Conservation (phyloP, 2,888 invertebrate genomes). For the Drosophila gaucha region DNA sequence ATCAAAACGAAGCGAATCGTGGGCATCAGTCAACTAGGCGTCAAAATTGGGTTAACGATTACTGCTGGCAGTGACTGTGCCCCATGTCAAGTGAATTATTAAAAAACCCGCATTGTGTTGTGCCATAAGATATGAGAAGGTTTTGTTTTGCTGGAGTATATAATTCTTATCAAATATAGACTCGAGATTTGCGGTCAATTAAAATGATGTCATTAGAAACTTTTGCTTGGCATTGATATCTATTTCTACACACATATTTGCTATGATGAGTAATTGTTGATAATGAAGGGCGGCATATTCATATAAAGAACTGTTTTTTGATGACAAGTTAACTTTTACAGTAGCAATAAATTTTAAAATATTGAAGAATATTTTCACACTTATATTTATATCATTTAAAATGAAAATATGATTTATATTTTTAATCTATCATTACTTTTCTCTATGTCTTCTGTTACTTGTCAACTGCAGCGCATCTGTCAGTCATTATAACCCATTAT, state of each 20-base stretch:
- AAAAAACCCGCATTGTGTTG: constrained; percentile 4
- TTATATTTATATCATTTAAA: not conserved
- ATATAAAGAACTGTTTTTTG: not conserved
- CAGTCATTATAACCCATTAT: constrained; percentile 16
- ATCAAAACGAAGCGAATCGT: constrained; percentile 14
- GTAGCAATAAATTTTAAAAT: not conserved
- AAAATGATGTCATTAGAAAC: constrained; percentile 41
- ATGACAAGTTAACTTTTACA: not conserved
- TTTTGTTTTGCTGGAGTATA: constrained; percentile 2
- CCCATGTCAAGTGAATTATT: constrained; percentile 18
- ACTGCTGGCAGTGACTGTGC: constrained; percentile 2
- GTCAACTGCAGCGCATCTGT: constrained; percentile 16
- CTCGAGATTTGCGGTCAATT: constrained; percentile 32
- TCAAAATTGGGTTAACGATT: constrained; percentile 27
- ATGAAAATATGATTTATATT: not conserved
- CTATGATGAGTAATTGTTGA: constrained; percentile 33
- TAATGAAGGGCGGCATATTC: constrained; percentile 1
- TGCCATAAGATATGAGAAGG: not conserved
- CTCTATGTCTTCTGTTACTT: not conserved
- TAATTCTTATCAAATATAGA: constrained; percentile 37
- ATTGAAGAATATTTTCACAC: not conserved
- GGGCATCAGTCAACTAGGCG: constrained; percentile 32
- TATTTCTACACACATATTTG: not conserved
- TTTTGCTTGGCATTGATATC: not conserved
- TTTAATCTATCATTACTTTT: not conserved